Conservation (phyloP, 2,888 invertebrate species). For the Belgica antarctica region DNA sequence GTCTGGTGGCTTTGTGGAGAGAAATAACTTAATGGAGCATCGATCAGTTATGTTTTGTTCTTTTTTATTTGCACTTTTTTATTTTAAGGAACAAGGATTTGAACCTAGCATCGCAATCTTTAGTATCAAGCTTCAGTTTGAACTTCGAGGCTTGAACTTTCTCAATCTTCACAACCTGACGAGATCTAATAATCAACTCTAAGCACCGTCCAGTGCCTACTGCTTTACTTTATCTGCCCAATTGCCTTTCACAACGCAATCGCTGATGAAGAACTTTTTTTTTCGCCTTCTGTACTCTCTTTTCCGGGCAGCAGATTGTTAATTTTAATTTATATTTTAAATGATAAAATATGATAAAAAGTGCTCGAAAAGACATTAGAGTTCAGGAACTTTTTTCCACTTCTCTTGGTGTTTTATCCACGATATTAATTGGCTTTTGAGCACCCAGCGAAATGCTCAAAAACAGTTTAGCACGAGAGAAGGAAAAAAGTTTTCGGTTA, state of each 20-base stretch:
- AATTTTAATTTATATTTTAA: slow-evolving; percentile 37
- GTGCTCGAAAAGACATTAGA: slow-evolving; percentile 41
- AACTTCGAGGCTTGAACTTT: not conserved
- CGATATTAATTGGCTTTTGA: slow-evolving; percentile 29
- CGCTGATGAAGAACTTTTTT: slow-evolving; percentile 16
- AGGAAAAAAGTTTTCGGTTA: slow-evolving; percentile 13
- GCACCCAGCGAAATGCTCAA: slow-evolving; percentile 20
- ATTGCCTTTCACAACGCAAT: slow-evolving; percentile 22
- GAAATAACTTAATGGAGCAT: no score
- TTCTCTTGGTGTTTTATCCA: slow-evolving; percentile 16
- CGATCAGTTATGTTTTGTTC: no score
- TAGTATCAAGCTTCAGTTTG: not conserved
- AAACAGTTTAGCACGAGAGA: slow-evolving; percentile 16
- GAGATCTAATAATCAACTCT: not conserved
- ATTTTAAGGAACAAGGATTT: no score
- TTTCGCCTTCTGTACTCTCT: not conserved
- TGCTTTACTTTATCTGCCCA: not conserved
- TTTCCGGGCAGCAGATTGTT: slow-evolving; percentile 35
- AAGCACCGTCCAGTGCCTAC: not conserved
- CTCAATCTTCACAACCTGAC: not conserved
- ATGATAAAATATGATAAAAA: slow-evolving; percentile 36
- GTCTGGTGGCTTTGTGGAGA: not conserved
- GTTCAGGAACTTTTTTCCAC: slow-evolving; percentile 26
- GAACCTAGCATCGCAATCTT: no score
- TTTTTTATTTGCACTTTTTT: no score